These are phyloP conservation scores for Lasioglossum vierecki DNA, from an alignment of 2,888 invertebrate species.

Conservation along the genomic window DNA sequence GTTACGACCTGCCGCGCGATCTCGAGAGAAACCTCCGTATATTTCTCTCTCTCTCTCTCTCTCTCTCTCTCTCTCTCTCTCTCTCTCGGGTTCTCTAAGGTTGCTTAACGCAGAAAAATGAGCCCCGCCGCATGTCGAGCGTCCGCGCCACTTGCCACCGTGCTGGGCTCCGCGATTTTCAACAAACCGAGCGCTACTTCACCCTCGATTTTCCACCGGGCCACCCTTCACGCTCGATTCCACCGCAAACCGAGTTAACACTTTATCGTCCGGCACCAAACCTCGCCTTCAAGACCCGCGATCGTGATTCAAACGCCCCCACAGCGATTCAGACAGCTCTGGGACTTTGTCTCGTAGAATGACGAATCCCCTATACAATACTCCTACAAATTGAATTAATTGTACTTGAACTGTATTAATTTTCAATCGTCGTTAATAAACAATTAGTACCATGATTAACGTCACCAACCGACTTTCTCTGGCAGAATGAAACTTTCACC, in stretches of 20 bases:
- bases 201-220: neutral
- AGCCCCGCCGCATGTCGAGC: slow-evolving; percentile 2
- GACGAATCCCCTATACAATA: neutral
- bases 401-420: too few relatives aligned
- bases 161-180: neutral
- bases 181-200: neutral
- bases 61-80: neutral
- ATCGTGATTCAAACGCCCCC: neutral
- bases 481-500: too few relatives aligned
- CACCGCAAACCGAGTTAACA: neutral
- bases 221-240: neutral
- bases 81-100: neutral
- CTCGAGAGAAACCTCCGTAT: neutral
- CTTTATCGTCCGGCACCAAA: neutral
- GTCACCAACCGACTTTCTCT: too few relatives aligned
- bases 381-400: neutral
- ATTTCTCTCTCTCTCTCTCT: too few relatives aligned
- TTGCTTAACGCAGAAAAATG: slow-evolving; percentile 23
- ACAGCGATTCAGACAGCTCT: neutral
- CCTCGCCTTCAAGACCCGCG: neutral
- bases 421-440: too few relatives aligned
- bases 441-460: too few relatives aligned
- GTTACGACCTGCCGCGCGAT: slow-evolving; percentile 19
- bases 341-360: neutral
- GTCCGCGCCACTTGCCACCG: slow-evolving; percentile 1